Percentiles rank a stretch among this genome's conserved stretches.
Conservation (phyloP, 2,797 vertebrate genomes). For the Taenioides sp. region DNA sequence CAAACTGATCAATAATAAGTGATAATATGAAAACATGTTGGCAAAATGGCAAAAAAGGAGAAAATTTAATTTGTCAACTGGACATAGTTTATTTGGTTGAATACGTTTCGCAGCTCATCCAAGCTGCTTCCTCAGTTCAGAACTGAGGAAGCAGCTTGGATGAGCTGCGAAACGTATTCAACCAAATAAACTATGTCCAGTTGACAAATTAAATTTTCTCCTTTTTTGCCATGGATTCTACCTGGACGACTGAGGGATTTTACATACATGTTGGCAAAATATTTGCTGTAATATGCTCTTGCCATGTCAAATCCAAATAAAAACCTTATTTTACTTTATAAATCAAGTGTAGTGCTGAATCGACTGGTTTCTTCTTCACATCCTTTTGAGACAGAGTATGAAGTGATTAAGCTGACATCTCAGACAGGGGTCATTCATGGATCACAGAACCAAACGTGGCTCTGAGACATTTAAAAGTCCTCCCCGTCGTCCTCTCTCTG, state of each 20-base stretch:
- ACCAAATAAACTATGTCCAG: too few relatives aligned
- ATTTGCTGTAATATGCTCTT: background rate
- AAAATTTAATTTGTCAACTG: too few relatives aligned
- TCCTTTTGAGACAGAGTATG: background rate
- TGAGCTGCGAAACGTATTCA: too few relatives aligned
- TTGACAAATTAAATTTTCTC: too few relatives aligned
- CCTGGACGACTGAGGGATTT: too few relatives aligned
- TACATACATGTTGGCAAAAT: too few relatives aligned
- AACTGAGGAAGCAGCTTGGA: too few relatives aligned
- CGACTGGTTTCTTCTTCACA: background rate
- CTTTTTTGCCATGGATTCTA: too few relatives aligned
- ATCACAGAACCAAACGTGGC: constrained; percentile 32
- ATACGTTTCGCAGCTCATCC: too few relatives aligned
- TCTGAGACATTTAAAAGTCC: constrained; percentile 38
- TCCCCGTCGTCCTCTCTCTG: constrained; percentile 45
- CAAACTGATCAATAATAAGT: background rate
- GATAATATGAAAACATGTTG: background rate
- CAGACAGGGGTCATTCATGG: constrained; percentile 18
- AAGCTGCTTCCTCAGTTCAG: too few relatives aligned
- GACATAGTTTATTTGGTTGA: too few relatives aligned
- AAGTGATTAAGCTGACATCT: constrained; percentile 28
- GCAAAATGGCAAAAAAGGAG: too few relatives aligned
- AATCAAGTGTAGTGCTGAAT: background rate
- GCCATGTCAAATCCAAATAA: background rate
- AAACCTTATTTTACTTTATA: background rate